Conservation (phyloP, 2,113 vertebrate genomes). For the Balaeniceps rex region DNA sequence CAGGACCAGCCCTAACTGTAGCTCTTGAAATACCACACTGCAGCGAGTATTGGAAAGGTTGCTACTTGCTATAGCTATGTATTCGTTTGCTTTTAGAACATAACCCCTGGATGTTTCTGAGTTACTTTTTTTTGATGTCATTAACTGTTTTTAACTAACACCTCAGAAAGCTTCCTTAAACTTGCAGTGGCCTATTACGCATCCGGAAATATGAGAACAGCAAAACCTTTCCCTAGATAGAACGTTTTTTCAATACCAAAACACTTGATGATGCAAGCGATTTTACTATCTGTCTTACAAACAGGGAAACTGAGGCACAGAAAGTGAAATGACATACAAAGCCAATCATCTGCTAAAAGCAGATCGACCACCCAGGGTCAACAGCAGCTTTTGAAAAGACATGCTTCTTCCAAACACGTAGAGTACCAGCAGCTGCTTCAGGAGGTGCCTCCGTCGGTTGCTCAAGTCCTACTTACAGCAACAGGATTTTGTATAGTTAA, state of each 20-base stretch:
- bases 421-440: background rate
- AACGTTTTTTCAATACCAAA: background rate
- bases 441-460: background rate
- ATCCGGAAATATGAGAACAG: background rate
- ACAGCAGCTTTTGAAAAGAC: background rate
- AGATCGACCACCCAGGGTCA: background rate
- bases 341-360: background rate
- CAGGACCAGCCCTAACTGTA: background rate
- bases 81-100: background rate
- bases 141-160: constrained; percentile 13
- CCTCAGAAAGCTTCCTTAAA: background rate
- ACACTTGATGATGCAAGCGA: background rate
- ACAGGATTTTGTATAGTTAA: background rate
- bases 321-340: background rate
- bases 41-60: background rate
- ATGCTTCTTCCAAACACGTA: background rate
- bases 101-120: background rate
- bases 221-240: background rate
- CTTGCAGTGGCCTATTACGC: background rate
- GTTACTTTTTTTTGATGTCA: background rate
- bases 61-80: background rate
- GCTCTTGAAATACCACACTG: background rate
- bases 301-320: background rate
- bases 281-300: background rate
- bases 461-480: background rate